Percentiles rank a stretch among this genome's conserved stretches.
Evolutionary conservation across 35 echinoderm and acorn worm species (phyloP).

Genomic region (Anneissia japonica): DNA sequence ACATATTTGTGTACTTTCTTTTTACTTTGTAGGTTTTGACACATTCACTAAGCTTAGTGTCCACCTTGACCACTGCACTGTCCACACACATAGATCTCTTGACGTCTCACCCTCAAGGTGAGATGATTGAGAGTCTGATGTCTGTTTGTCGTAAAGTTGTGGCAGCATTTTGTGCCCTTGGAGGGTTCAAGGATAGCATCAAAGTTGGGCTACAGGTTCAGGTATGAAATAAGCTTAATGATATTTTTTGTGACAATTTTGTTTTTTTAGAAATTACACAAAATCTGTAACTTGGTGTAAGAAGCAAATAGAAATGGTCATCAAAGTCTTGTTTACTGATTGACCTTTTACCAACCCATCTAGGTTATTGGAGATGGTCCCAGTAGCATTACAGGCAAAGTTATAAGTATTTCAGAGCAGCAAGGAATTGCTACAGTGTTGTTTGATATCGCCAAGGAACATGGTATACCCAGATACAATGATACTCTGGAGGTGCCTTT

Average conservation of each 20-base stretch:
- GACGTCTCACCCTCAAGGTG: constrained; percentile 47
- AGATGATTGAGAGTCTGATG: constrained; percentile 33
- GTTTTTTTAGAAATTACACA: no score
- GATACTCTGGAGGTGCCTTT: constrained; percentile 55
- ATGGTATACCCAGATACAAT: constrained; percentile 22
- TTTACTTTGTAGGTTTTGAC: constrained; percentile 41
- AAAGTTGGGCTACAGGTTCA: constrained; percentile 48
- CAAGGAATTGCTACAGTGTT: constrained; percentile 57
- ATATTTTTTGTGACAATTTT: not conserved
- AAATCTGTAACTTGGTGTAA: no score
- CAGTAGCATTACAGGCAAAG: constrained; percentile 34
- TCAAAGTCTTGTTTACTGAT: not conserved
- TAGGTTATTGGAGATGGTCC: constrained; percentile 62
- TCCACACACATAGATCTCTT: constrained; percentile 48
- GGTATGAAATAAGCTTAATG: not conserved
- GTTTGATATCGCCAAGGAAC: constrained; percentile 22
- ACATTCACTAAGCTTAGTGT: constrained; percentile 52
- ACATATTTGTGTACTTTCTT: no score
- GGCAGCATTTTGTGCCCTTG: constrained; percentile 78
- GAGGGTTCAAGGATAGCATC: constrained; percentile 60
- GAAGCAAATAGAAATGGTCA: no score
- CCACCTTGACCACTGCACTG: constrained; percentile 33
- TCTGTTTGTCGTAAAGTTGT: constrained; percentile 69
- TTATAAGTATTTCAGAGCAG: constrained; percentile 63
- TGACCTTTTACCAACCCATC: not conserved